Conservation (phyloP, 2,888 invertebrate genomes). For the Drosophila formosana region DNA sequence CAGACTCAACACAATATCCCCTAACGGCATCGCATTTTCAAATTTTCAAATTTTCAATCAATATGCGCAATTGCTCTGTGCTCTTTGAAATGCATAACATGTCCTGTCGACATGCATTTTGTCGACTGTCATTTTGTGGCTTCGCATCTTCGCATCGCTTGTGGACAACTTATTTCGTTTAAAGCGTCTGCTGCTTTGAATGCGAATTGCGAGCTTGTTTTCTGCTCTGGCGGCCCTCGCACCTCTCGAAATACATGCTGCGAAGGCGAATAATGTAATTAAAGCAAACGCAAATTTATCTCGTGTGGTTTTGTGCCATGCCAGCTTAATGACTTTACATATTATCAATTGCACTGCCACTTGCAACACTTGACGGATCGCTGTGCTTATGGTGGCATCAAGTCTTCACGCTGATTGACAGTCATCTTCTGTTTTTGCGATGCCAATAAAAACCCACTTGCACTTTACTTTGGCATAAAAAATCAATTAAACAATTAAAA, state of each 20-base stretch:
- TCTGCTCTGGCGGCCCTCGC: neutral
- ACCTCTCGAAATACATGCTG: neutral
- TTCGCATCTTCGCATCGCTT: neutral
- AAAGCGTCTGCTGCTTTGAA: neutral
- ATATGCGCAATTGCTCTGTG: slow-evolving; percentile 13
- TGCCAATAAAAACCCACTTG: neutral
- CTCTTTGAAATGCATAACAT: slow-evolving; percentile 20
- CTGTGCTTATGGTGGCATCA: slow-evolving; percentile 26
- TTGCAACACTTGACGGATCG: slow-evolving; percentile 27
- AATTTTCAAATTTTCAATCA: slow-evolving; percentile 31
- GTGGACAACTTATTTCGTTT: neutral
- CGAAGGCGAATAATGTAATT: slow-evolving; percentile 15
- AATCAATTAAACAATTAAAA: slow-evolving; percentile 15
- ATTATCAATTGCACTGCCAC: slow-evolving; percentile 39
- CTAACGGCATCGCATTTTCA: neutral
- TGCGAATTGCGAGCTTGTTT: neutral
- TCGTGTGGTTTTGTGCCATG: neutral
- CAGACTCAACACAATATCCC: neutral
- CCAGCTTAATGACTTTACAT: slow-evolving; percentile 13
- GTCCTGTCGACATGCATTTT: slow-evolving; percentile 5
- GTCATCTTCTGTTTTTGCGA: neutral
- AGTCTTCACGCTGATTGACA: neutral
- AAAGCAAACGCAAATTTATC: slow-evolving; percentile 6
- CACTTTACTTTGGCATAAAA: neutral
- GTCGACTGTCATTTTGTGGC: slow-evolving; percentile 4